Evolutionary conservation across 2,888 invertebrate genomes (phyloP).

Genomic region (Lycophotia porphyrea): DNA sequence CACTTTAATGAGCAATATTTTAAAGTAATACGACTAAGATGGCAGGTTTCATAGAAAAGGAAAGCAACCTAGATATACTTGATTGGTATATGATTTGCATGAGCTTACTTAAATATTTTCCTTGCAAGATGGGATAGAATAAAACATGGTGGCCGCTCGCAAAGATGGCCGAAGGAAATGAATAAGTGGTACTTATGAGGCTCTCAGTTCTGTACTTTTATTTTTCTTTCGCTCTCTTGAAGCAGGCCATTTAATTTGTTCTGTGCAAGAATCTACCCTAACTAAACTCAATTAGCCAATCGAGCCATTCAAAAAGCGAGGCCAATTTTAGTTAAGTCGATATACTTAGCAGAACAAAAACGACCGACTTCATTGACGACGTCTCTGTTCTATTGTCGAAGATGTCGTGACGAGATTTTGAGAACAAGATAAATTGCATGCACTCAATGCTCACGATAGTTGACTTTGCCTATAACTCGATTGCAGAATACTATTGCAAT

Average conservation of each 20-base stretch:
- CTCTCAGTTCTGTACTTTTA: background rate
- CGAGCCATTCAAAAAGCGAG: background rate
- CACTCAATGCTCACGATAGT: background rate
- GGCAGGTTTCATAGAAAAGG: constrained; percentile 23
- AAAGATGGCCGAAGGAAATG: background rate
- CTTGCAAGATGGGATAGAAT: constrained; percentile 6
- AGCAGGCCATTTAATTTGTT: background rate
- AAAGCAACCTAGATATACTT: constrained; percentile 19
- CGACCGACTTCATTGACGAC: constrained; percentile 3
- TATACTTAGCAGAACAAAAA: constrained; percentile 3
- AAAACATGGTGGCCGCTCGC: background rate
- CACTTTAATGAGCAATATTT: constrained; percentile 24
- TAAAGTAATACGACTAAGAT: constrained; percentile 24
- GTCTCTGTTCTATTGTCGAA: background rate
- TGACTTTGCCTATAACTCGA: background rate
- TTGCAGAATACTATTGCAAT: background rate
- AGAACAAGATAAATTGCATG: constrained; percentile 12
- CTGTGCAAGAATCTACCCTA: background rate
- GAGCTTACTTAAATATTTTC: constrained; percentile 25
- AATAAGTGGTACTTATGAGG: background rate
- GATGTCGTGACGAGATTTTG: constrained; percentile 11
- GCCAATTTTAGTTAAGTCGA: background rate
- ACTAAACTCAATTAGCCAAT: background rate
- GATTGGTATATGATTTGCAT: constrained; percentile 16
- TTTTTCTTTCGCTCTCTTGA: background rate